These are phyloP conservation scores for Chalcosyrphus nemorum DNA, from an alignment of 2,888 invertebrate genomes.

Conservation along the genomic window DNA sequence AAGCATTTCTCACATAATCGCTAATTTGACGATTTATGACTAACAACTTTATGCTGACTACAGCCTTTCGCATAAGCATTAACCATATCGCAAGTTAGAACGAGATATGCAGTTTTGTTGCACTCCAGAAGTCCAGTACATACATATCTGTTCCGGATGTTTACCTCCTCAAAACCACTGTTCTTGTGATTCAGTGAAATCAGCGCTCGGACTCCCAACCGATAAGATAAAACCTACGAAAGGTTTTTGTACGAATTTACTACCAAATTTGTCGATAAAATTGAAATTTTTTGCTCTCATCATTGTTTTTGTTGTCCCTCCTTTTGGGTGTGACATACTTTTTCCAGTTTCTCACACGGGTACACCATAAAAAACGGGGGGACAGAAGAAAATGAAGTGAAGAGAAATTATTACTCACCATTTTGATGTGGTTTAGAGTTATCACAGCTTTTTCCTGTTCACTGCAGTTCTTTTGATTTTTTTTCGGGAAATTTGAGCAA, in stretches of 20 bases:
- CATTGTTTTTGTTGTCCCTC: conserved; percentile 69
- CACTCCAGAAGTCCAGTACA: not conserved
- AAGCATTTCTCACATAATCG: not conserved
- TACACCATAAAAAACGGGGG: conserved; percentile 27
- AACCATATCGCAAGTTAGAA: too few species aligned
- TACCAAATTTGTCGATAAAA: conserved; percentile 45
- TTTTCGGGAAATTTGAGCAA: conserved; percentile 4
- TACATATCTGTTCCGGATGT: conserved; percentile 3
- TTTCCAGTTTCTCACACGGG: conserved; percentile 59
- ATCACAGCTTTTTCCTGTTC: conserved; percentile 64
- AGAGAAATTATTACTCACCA: conserved; percentile 70
- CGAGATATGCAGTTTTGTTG: too few species aligned
- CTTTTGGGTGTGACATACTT: conserved; percentile 73
- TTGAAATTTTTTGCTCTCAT: conserved; percentile 14
- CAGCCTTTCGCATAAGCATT: too few species aligned
- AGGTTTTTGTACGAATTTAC: not conserved
- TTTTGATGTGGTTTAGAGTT: conserved; percentile 65
- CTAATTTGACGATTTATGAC: not conserved
- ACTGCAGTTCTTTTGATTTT: conserved; percentile 18
- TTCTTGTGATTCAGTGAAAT: too few species aligned
- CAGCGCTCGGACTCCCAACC: too few species aligned
- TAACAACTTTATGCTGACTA: not conserved
- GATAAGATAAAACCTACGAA: conserved; percentile 62
- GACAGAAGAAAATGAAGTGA: conserved; percentile 16
- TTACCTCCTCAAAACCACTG: conserved; percentile 18